A percentile compares a stretch with the other conserved stretches of the same genome.
phyloP scores from a whole-genome alignment of 2,113 vertebrate genomes.

The Oxygymnocypris stewartii region DNA sequence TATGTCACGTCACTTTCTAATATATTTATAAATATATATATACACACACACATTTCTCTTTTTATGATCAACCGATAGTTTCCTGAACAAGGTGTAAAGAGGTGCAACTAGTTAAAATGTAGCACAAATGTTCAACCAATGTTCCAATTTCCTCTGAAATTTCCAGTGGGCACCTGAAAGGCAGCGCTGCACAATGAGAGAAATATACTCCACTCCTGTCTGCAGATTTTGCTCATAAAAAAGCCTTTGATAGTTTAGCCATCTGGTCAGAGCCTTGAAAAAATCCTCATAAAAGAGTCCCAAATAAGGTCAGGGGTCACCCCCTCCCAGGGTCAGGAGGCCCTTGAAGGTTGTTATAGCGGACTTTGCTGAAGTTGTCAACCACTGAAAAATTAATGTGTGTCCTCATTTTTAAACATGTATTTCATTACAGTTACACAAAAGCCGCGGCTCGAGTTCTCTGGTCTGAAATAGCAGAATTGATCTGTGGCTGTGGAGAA shows the following conservation, averaged over 20 bases:
- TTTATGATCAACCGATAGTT: background rate
- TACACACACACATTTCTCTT: background rate
- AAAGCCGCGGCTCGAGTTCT: constrained; percentile 28
- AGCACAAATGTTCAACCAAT: constrained; percentile 20
- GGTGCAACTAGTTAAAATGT: background rate
- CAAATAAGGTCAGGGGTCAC: constrained; percentile 92
- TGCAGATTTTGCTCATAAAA: constrained; percentile 98
- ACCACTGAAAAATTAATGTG: constrained; percentile 93
- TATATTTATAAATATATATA: background rate
- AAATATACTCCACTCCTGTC: constrained; percentile 84
- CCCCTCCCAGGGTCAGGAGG: constrained; percentile 91
- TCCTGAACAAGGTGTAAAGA: background rate
- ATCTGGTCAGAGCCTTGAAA: constrained; percentile 91
- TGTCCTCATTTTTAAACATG: constrained; percentile 85
- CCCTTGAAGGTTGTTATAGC: constrained; percentile 82
- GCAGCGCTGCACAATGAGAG: constrained; percentile 80
- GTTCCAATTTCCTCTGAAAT: constrained; percentile 42
- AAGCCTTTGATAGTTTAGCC: constrained; percentile 98
- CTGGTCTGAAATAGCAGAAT: constrained; percentile 1
- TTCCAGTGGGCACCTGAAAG: constrained; percentile 63
- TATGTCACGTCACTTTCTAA: too few relatives aligned
- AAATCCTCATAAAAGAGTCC: constrained; percentile 94
- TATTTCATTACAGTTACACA: constrained; percentile 85
- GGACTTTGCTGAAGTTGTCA: constrained; percentile 92
- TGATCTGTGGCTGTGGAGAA: constrained; percentile 6